Base-by-base conservation (phyloP, 1,140 invertebrate genomes). In the Drosophila auraria region DNA sequence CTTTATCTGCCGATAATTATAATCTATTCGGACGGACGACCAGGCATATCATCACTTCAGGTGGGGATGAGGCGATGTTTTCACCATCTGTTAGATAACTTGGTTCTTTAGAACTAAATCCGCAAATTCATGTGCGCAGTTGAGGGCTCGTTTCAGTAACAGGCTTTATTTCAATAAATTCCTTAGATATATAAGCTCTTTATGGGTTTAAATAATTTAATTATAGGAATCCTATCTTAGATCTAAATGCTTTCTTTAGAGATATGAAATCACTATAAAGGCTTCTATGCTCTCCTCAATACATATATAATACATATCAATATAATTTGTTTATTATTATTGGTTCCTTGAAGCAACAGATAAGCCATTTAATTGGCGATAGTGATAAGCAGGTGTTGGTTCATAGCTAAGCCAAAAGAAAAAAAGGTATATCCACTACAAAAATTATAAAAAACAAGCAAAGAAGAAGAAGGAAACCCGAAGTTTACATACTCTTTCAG, bases 1-100 rank as follows among this genome's bases (percentile, higher is more conserved):
- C 54, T 40, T 33, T 58, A 42, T 59, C 68, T 36, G 2, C 11
- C 54, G 69, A 73, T 73, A 74, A 73, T 60, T 73, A 30, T 73
- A 73, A 73, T 73, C 71, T 25, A 38, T 45, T 65, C 30, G 30
- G 40, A 11, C 12, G 56, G 20, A 36, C 44, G 30, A 23, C 30
- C 17, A 8, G 44, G 50, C 66, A 36, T 58, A 59, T 33, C 57
- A 59, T 71, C 36, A 59, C 30, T 59, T 72, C 36, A 59, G 66
- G 36, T 59, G 44, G 15, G 40, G n/a, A 20, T 64, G 17, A 15
- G 45, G 27, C 20, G 47, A 69, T 68, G 17, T 36, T 60, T 44
- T 12, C 11, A 2, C 68, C 47, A 72, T 73, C 54, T 53, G 5
- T 12, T 23, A 12, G 71, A 73, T 73, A 73, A 27, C n/a, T 47